These are phyloP conservation scores for Drosophila virilis DNA, from an alignment of 1,140 invertebrate species.

Conservation along the genomic window DNA sequence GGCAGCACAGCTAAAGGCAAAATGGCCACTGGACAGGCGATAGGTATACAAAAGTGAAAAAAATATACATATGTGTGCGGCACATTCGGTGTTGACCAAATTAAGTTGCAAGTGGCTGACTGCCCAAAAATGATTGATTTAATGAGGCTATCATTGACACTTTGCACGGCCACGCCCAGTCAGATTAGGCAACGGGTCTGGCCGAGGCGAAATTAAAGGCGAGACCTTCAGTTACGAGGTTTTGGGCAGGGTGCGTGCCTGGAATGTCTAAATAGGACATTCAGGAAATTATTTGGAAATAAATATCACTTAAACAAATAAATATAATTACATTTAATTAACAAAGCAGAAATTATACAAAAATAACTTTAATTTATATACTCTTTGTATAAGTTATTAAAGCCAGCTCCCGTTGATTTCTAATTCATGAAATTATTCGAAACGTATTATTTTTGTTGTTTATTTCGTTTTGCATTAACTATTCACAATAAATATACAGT, in stretches of 20 bases:
- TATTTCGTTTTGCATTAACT: slow-evolving; percentile 8
- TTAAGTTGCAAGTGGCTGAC: slow-evolving; percentile 64
- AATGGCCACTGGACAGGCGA: slow-evolving; percentile 41
- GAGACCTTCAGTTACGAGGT: slow-evolving; percentile 29
- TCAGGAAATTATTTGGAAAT: neutral
- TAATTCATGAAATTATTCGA: neutral
- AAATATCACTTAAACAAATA: neutral
- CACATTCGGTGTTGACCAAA: slow-evolving; percentile 27
- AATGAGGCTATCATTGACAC: slow-evolving; percentile 71
- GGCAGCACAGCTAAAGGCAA: slow-evolving; percentile 36
- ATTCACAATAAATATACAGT: slow-evolving; percentile 11
- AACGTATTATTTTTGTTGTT: neutral
- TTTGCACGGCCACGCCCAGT: slow-evolving; percentile 32
- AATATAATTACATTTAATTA: neutral
- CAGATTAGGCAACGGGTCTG: slow-evolving; percentile 14
- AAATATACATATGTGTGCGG: slow-evolving; percentile 15
- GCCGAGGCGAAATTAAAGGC: slow-evolving; percentile 17
- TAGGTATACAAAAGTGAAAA: neutral
- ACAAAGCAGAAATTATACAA: neutral
- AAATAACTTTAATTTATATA: no score
- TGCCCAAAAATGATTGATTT: slow-evolving; percentile 73
- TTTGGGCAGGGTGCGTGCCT: neutral
- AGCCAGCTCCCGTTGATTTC: neutral
- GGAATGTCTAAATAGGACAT: slow-evolving; percentile 12
- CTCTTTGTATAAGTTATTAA: neutral